Base-by-base conservation (phyloP, 1,140 invertebrate species). In the Brachionus rotundiformis region DNA sequence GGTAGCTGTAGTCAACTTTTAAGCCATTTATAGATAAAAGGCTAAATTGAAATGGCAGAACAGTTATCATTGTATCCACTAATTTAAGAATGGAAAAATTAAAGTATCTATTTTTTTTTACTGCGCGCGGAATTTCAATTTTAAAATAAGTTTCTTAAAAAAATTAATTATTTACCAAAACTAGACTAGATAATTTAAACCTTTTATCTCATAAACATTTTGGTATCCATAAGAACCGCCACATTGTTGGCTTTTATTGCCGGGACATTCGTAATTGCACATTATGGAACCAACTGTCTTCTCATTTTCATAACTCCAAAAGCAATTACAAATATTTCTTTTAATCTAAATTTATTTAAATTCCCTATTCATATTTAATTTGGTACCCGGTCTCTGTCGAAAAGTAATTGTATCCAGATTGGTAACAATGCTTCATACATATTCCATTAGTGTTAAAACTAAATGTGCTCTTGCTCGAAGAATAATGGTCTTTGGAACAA, bases 401-500 rank as follows among this genome's bases (percentile, higher is more conserved):
- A 27, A 63, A 63, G 16, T 63, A 63, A 6, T 27, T 27, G 16
- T 31, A 63, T 13, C n/a, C 29, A 11, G 29, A 63, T n/a, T 11
- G 29, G 0, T 8, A 7, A 54, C 47, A 54, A 8, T 23, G 19
- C 19, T 54, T 19, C 47, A 54, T 54, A 19, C 47, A 54, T 11
- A 63, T 63, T 29, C 61, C 61, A 33, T 63, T 63, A 3, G 61
- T 63, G 61, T 63, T 63, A 11, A 29, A 33, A 29, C 25, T 63
- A 63, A 63, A 63, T 6, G 25, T 1, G 5, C 0, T 27, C 11
- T 63, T 27, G 25, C 11, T 63, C 10, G 61, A n/a, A 1, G 61
- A 29, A 13, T 27, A n/a, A 29, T 54, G 47, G 16, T n/a, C 23
- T 13, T 31, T 13, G 7, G 29, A 63, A 63, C 61, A 63, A 4